A percentile compares a stretch with the other conserved stretches of the same genome.
Conservation (phyloP, 2,888 invertebrate genomes). For the Crematogaster levior region DNA sequence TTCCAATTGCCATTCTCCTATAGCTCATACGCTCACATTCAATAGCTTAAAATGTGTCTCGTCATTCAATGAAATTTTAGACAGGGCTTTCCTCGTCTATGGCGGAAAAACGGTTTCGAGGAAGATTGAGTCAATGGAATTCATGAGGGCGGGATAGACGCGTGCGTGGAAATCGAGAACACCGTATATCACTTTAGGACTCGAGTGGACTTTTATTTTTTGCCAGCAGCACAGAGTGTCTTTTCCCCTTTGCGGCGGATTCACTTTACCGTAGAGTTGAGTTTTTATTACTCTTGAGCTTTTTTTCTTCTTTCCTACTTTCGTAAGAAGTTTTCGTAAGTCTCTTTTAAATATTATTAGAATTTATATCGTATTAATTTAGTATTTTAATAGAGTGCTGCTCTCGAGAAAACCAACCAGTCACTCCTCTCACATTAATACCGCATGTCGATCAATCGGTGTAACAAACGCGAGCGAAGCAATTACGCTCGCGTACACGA, state of each 20-base stretch:
- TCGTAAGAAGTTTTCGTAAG: not conserved
- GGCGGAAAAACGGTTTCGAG: constrained; percentile 41
- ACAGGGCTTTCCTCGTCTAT: constrained; percentile 2
- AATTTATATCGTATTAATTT: not conserved
- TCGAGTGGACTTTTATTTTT: constrained; percentile 81
- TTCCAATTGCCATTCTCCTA: not conserved
- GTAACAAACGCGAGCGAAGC: constrained; percentile 10
- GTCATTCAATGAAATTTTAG: constrained; percentile 9
- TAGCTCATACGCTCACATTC: no score
- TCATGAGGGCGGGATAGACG: constrained; percentile 74
- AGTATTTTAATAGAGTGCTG: not conserved
- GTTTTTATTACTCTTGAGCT: constrained; percentile 77
- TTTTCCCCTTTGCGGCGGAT: constrained; percentile 59
- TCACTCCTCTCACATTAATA: constrained; percentile 10
- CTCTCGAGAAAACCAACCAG: not conserved
- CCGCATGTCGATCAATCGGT: constrained; percentile 3
- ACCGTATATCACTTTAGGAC: constrained; percentile 78
- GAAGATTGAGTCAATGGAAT: constrained; percentile 74
- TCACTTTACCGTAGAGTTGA: constrained; percentile 74
- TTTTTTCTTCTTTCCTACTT: not conserved
- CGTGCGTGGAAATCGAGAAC: constrained; percentile 65
- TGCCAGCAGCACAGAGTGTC: constrained; percentile 68
- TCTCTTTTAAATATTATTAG: not conserved
- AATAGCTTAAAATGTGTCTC: not conserved
- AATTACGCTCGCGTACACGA: constrained; percentile 12